A percentile compares a stretch with the other conserved stretches of the same genome.
Evolutionary conservation across 2,888 invertebrate genomes (phyloP).

Genomic region (Pilophorus perplexus): DNA sequence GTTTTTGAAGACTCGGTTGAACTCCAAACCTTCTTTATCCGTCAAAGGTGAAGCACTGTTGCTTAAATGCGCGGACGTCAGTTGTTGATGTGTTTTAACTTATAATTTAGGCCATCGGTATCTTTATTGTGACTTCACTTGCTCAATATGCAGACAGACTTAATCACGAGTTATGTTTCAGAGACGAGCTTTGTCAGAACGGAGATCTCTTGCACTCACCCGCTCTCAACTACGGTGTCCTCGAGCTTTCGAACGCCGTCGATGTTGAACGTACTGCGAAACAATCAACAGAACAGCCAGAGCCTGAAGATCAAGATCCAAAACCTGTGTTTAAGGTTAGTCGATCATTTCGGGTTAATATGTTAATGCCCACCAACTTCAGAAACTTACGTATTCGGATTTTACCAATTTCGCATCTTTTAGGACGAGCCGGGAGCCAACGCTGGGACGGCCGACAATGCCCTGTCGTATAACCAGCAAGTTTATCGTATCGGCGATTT

Average conservation of each 20-base stretch:
- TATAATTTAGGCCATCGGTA: too few species aligned
- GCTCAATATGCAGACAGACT: too few species aligned
- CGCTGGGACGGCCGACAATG: conserved; percentile 54
- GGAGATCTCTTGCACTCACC: conserved; percentile 80
- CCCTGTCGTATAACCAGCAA: conserved; percentile 72
- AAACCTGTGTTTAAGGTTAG: conserved; percentile 40
- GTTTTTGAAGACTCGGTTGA: conserved; percentile 94
- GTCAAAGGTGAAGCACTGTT: conserved; percentile 51
- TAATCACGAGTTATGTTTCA: too few species aligned
- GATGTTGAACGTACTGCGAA: conserved; percentile 75
- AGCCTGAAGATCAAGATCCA: conserved; percentile 42
- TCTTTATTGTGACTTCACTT: too few species aligned
- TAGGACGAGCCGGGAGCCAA: conserved; percentile 50
- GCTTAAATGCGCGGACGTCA: too few species aligned
- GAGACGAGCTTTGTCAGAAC: conserved; percentile 71
- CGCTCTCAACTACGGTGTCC: conserved; percentile 75
- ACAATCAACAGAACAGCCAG: conserved; percentile 61
- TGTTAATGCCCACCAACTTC: too few species aligned
- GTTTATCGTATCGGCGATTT: conserved; percentile 54
- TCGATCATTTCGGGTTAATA: too few species aligned
- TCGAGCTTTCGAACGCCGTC: conserved; percentile 71
- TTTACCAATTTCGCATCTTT: neutral
- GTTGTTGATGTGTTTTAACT: too few species aligned
- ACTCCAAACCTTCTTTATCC: conserved; percentile 86
- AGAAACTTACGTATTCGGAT: neutral